Percentiles rank a stretch among this genome's conserved stretches.
Evolutionary conservation across 2,888 invertebrate genomes (phyloP).

Genomic region (Ferdinandea cuprea): DNA sequence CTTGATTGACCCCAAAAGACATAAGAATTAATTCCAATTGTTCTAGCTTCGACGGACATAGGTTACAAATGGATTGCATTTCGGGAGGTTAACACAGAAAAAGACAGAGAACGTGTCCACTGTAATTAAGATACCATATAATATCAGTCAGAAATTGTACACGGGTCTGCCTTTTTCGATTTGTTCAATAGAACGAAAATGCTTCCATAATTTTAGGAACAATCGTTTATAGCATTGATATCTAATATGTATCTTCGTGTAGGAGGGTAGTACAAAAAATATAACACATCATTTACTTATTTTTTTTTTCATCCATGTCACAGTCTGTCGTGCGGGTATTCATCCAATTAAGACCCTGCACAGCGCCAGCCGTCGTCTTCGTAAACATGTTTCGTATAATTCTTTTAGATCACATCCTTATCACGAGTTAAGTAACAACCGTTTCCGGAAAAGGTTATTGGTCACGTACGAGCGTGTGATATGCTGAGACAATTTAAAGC

Average conservation of each 20-base stretch:
- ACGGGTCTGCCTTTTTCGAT: conserved; percentile 36
- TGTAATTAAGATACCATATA: conserved; percentile 41
- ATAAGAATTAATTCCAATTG: conserved; percentile 57
- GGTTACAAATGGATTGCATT: conserved; percentile 36
- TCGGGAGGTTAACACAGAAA: conserved; percentile 24
- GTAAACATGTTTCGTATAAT: conserved; percentile 1
- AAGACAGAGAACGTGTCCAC: conserved; percentile 31
- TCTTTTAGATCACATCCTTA: conserved; percentile 33
- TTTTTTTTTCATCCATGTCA: conserved; percentile 8
- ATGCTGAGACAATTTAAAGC: conserved; percentile 22
- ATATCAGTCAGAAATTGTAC: conserved; percentile 20
- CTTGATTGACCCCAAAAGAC: conserved; percentile 52
- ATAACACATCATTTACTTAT: conserved; percentile 21
- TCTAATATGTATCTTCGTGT: conserved; percentile 20
- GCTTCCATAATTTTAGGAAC: conserved; percentile 38
- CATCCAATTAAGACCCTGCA: conserved; percentile 37
- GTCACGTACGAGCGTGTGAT: conserved; percentile 53
- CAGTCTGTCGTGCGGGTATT: conserved; percentile 29
- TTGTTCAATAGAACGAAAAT: conserved; percentile 13
- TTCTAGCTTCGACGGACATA: conserved; percentile 23
- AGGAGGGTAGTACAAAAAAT: conserved; percentile 48
- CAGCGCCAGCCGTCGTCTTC: conserved; percentile 1
- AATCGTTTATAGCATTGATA: conserved; percentile 48
- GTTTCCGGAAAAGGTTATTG: conserved; percentile 44
- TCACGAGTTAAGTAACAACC: conserved; percentile 18